A percentile compares a stretch with the other conserved stretches of the same genome.
Evolutionary conservation across 2,113 vertebrate species (phyloP).

Genomic region (Natator depressus): DNA sequence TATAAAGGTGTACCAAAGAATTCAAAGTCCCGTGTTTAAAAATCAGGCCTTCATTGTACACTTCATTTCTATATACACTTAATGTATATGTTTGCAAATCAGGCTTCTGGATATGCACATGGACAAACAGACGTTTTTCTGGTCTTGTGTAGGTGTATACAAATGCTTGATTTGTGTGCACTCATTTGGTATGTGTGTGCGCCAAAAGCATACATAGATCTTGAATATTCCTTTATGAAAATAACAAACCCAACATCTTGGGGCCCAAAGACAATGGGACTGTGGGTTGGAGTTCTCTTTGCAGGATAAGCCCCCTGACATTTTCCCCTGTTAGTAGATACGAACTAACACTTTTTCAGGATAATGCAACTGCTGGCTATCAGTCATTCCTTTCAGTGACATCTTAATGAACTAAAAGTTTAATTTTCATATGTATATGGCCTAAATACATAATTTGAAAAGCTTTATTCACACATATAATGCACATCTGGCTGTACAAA

Average conservation of each 20-base stretch:
- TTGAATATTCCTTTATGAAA: background rate
- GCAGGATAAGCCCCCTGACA: accelerated
- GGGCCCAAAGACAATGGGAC: background rate
- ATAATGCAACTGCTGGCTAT: background rate
- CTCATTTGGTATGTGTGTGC: accelerated
- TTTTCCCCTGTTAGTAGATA: background rate
- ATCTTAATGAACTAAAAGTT: slow-evolving; percentile 36
- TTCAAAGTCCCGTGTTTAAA: background rate
- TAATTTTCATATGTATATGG: slow-evolving; percentile 30
- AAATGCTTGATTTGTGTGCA: background rate
- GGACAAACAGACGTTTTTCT: background rate
- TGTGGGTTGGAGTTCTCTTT: accelerated
- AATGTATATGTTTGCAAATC: background rate
- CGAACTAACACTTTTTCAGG: background rate
- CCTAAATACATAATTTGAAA: background rate
- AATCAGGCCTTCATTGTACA: background rate
- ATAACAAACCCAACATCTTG: background rate
- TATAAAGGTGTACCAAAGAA: background rate
- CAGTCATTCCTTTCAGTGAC: slow-evolving; percentile 7
- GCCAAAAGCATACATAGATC: background rate
- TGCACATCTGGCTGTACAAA: background rate
- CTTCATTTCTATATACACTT: background rate
- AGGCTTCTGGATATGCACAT: background rate
- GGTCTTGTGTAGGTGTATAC: background rate
- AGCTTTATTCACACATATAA: background rate